Percentiles rank a stretch among this genome's conserved stretches.
phyloP scores from a whole-genome alignment of 2,797 vertebrate genomes.

The Acanthiza pusilla region DNA sequence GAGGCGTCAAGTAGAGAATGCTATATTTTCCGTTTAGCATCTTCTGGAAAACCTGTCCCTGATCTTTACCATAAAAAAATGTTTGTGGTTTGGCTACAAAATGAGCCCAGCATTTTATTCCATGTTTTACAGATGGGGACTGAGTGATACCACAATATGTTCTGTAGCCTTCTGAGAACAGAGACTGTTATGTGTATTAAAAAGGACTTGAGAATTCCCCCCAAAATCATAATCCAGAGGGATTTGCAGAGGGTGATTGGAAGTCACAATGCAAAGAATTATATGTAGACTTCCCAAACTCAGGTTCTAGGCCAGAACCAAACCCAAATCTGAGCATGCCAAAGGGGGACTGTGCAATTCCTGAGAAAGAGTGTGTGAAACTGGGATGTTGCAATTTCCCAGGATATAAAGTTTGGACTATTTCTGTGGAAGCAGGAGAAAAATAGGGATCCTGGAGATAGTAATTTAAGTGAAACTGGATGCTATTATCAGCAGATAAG shows the following conservation, averaged over 20 bases:
- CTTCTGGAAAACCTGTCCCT: background rate
- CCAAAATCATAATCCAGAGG: background rate
- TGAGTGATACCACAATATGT: background rate
- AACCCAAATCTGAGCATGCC: background rate
- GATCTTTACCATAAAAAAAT: background rate
- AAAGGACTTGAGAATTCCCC: background rate
- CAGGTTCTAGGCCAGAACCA: background rate
- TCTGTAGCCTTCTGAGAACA: background rate
- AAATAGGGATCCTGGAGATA: background rate
- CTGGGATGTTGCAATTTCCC: background rate
- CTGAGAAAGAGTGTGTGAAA: background rate
- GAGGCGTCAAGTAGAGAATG: background rate
- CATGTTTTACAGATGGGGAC: background rate
- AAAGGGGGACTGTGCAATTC: background rate
- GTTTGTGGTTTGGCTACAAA: background rate
- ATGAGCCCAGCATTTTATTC: background rate
- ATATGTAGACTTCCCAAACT: rapidly evolving
- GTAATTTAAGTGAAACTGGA: background rate
- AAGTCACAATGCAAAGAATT: background rate
- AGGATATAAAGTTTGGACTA: background rate
- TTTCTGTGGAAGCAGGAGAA: background rate
- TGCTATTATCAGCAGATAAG: background rate
- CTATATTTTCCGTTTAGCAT: background rate
- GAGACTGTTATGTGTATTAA: background rate
- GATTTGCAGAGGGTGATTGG: background rate